A percentile compares a stretch with the other conserved stretches of the same genome.
Evolutionary conservation across 2,113 vertebrate genomes (phyloP).

Genomic region (Halcyon malimbica): DNA sequence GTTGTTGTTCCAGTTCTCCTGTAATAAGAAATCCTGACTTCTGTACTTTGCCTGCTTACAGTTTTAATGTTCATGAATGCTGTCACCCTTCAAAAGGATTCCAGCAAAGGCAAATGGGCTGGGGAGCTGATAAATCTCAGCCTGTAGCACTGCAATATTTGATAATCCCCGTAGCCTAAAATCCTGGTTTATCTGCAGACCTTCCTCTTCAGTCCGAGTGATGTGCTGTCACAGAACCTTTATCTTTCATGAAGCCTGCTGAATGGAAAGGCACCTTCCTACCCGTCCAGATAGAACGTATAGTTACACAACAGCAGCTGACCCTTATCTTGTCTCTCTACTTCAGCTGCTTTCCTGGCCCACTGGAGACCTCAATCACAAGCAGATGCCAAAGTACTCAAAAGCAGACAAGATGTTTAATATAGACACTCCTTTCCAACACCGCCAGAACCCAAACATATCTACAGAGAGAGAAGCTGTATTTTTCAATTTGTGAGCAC

Average conservation of each 20-base stretch:
- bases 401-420: not conserved
- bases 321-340: not conserved
- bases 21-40: not conserved
- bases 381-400: not conserved
- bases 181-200: not conserved
- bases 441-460: not conserved
- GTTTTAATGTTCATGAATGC: not conserved
- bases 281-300: not conserved
- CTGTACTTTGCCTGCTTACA: not conserved
- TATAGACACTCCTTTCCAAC: not conserved
- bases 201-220: not conserved
- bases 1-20: not conserved
- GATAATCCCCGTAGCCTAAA: constrained; percentile 1
- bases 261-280: not conserved
- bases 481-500: not conserved
- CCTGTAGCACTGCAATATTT: not conserved
- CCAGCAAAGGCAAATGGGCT: not conserved
- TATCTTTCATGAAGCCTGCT: not conserved
- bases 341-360: not conserved
- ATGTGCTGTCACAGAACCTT: not conserved
- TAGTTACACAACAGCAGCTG: not conserved
- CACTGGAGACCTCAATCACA: not conserved
- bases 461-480: not conserved
- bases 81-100: constrained; percentile 15
- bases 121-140: not conserved